Percentiles rank a stretch among this genome's conserved stretches.
phyloP scores from a whole-genome alignment of 2,888 invertebrate genomes.

The Bombylius major region DNA sequence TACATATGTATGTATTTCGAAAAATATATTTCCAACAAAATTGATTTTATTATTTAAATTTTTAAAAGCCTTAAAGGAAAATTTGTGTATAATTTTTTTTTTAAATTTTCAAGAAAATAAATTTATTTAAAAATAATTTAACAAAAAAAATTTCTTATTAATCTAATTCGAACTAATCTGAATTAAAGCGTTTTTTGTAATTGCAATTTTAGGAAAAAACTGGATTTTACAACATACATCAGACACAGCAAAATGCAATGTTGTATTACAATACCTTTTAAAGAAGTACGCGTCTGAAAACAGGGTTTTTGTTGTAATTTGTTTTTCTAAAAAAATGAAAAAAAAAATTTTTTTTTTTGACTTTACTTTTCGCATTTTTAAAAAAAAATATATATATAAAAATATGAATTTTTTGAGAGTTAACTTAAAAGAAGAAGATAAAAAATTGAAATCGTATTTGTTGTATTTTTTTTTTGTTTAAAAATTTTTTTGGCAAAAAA shows the following conservation, averaged over 20 bases:
- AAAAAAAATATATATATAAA: too few species aligned
- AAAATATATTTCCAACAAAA: too few species aligned
- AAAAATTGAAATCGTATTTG: background rate
- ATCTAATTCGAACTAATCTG: slow-evolving; percentile 10
- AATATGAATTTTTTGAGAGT: background rate
- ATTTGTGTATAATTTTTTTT: too few species aligned
- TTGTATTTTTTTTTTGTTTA: too few species aligned
- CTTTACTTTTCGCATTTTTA: background rate
- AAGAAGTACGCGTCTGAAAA: slow-evolving; percentile 54
- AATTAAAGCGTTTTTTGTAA: slow-evolving; percentile 36
- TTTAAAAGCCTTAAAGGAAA: too few species aligned
- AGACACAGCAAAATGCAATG: slow-evolving; percentile 67
- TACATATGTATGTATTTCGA: too few species aligned
- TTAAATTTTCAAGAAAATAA: too few species aligned
- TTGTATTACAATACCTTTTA: slow-evolving; percentile 80
- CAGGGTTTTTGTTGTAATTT: slow-evolving; percentile 11
- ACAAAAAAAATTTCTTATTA: too few species aligned
- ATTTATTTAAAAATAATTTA: too few species aligned
- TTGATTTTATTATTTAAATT: too few species aligned
- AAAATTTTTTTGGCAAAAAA: background rate
- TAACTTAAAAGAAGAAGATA: background rate
- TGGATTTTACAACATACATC: slow-evolving; percentile 93
- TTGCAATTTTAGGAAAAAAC: slow-evolving; percentile 61
- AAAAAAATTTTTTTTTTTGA: background rate
- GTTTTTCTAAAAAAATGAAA: slow-evolving; percentile 3